Base-by-base conservation (phyloP, 1,140 invertebrate genomes). In the Ephestia elutella region DNA sequence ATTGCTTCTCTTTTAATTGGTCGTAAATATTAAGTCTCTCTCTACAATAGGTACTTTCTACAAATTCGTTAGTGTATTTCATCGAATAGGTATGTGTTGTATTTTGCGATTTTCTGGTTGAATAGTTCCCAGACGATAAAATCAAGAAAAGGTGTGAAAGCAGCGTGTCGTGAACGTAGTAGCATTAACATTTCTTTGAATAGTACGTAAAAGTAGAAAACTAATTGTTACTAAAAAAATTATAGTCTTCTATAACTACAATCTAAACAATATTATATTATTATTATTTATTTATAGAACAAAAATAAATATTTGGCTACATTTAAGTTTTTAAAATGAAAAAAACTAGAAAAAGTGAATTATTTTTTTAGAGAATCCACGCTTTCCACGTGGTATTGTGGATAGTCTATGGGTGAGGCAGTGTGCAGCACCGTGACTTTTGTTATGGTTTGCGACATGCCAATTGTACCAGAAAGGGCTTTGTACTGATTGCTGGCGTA, bases 401-500 rank as follows among this genome's bases (percentile, higher is more conserved):
- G 19, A 32, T 32, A 9, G 7, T 32, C 10, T 56, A 56, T 66
- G 73, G 69, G 62, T 73, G 63, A 3, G 30, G 30, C 30, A 10
- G 69, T 66, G 68, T 71, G 70, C 62, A 61, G 65, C 72, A 77
- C 66, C 70, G 74, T 80, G 72, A 81, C 78, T 58, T 60, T 70
- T 65, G 65, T 71, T 71, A 66, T 68, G 65, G 60, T 57, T 76
- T 76, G 67, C 73, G 65, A 69, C 71, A 75, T 62, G 62, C 55
- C 35, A 57, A 13, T 48, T 67, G 66, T 66, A 11, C 30, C 30
- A 32, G 30, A 71, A 72, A 71, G 65, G 62, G 60, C 63, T 72
- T 72, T 72, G 70, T 74, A 63, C 66, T 58, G 5, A n/a, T 53
- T 2, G 10, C 50, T 5, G 32, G 5, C 21, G 20, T 53, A 50